A percentile compares a stretch with the other conserved stretches of the same genome.
phyloP scores from a whole-genome alignment of 2,888 invertebrate genomes.

The Oscheius onirici region DNA sequence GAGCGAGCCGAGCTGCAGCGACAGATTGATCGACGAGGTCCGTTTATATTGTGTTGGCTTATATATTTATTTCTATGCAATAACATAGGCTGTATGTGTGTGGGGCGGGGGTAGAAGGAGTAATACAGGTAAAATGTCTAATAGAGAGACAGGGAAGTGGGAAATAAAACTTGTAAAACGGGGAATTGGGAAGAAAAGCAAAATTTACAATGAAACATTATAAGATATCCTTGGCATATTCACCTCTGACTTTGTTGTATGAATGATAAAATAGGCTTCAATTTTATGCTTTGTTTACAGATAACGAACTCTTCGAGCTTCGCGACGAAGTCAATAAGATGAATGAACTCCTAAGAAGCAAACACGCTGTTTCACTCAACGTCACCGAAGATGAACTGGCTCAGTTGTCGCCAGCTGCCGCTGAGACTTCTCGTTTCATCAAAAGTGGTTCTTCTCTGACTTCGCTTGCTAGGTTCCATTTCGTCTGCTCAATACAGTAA shows the following conservation, averaged over 20 bases:
- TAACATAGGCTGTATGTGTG: no score
- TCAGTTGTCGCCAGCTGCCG: slow-evolving; percentile 61
- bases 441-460: slow-evolving; percentile 60
- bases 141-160: no score
- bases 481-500: not conserved
- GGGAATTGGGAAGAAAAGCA: no score
- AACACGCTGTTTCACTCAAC: slow-evolving; percentile 46
- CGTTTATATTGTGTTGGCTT: no score
- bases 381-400: slow-evolving; percentile 55
- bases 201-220: no score
- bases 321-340: slow-evolving; percentile 50
- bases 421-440: slow-evolving; percentile 58
- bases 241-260: no score
- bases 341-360: slow-evolving; percentile 54
- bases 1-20: not conserved
- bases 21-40: slow-evolving; percentile 27
- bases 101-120: no score
- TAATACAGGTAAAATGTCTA: no score
- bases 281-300: slow-evolving; percentile 10
- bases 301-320: slow-evolving; percentile 41
- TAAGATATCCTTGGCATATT: no score
- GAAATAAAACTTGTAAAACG: no score
- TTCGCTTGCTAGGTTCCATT: slow-evolving; percentile 43
- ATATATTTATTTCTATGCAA: no score
- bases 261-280: not conserved